Evolutionary conservation across 2,797 vertebrate species (phyloP).

Genomic region (Eulemur mongoz): DNA sequence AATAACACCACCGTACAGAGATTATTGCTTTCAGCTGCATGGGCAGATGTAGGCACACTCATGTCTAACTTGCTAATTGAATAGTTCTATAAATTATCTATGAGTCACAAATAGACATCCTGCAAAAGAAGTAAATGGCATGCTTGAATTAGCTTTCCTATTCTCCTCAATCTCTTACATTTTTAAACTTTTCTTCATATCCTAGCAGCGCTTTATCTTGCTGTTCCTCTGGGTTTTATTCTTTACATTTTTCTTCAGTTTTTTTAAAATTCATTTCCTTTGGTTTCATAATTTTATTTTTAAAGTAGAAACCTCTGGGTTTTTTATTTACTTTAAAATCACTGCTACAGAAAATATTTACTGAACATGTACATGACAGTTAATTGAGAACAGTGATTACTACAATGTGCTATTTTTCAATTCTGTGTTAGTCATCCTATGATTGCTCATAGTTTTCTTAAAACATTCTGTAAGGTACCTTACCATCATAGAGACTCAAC

Average conservation of each 20-base stretch:
- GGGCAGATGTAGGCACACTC: conserved; percentile 13
- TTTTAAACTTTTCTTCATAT: conserved; percentile 33
- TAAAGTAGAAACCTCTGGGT: neutral
- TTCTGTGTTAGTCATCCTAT: neutral
- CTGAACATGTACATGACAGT: neutral
- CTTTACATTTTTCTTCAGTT: neutral
- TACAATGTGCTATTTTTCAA: neutral
- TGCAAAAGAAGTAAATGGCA: neutral
- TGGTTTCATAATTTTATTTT: neutral
- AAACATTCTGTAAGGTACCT: neutral
- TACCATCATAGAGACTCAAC: neutral
- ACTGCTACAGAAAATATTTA: neutral
- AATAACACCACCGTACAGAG: conserved; percentile 56
- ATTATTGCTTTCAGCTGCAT: conserved; percentile 53
- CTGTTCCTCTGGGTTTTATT: neutral
- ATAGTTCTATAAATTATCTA: conserved; percentile 64
- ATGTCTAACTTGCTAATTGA: conserved; percentile 66
- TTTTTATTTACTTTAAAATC: neutral
- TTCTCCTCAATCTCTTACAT: neutral
- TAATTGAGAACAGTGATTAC: neutral
- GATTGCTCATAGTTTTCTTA: neutral
- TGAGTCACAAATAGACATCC: conserved; percentile 28
- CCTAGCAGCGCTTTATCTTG: neutral
- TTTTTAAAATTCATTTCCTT: neutral
- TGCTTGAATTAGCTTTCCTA: conserved; percentile 17